These are phyloP conservation scores for Oligia fasciuncula DNA, from an alignment of 2,888 invertebrate genomes.

Conservation along the genomic window DNA sequence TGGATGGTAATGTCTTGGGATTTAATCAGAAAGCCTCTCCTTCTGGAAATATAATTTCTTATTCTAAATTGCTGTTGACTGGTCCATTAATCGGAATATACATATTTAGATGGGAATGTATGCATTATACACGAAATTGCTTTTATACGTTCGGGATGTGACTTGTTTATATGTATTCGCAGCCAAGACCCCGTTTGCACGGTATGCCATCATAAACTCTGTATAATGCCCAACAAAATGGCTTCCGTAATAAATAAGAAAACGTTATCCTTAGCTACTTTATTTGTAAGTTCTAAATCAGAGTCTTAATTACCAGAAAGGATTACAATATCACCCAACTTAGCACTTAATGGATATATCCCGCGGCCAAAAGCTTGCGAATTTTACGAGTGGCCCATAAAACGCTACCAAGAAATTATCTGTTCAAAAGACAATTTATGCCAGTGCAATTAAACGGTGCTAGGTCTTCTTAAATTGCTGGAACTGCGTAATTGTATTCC, in stretches of 20 bases:
- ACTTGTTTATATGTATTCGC: constrained; percentile 24
- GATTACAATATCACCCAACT: constrained; percentile 60
- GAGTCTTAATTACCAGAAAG: constrained; percentile 58
- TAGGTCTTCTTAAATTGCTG: constrained; percentile 85
- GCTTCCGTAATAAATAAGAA: constrained; percentile 21
- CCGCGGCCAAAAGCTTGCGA: constrained; percentile 72
- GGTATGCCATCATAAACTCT: constrained; percentile 16
- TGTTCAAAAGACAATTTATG: constrained; percentile 84
- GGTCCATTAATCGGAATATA: constrained; percentile 43
- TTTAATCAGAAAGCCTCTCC: constrained; percentile 69
- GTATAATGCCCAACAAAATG: constrained; percentile 17
- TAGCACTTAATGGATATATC: constrained; percentile 64
- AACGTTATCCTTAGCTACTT: constrained; percentile 24
- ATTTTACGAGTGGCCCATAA: constrained; percentile 78
- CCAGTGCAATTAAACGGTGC: constrained; percentile 82
- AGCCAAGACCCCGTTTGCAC: constrained; percentile 2
- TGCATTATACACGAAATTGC: constrained; percentile 23
- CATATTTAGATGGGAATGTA: constrained; percentile 26
- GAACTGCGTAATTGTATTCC: constrained; percentile 85
- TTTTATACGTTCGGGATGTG: constrained; percentile 29
- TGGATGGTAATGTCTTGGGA: constrained; percentile 68
- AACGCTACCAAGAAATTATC: constrained; percentile 80
- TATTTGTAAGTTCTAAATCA: constrained; percentile 53
- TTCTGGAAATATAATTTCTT: constrained; percentile 68
- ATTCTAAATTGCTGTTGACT: constrained; percentile 62